These are phyloP conservation scores for Vanessa tameamea DNA, from an alignment of 1,140 invertebrate species.

Conservation along the genomic window DNA sequence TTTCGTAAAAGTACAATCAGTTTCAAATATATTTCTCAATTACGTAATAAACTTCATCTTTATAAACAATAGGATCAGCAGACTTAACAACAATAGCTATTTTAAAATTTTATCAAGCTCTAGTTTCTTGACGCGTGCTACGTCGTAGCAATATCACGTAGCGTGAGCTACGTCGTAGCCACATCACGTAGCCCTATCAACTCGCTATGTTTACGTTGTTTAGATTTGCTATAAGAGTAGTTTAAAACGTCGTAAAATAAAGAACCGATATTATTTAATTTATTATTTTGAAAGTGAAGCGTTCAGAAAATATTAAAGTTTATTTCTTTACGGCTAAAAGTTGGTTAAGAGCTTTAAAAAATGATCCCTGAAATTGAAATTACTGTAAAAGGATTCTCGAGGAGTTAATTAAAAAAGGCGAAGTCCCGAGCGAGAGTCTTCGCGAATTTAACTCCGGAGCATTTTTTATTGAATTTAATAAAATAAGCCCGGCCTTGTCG, in stretches of 20 bases:
- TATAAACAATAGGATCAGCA: too few species aligned
- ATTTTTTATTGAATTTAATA: conserved; percentile 19
- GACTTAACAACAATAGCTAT: too few species aligned
- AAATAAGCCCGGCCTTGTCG: neutral
- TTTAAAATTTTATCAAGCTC: neutral
- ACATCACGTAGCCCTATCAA: neutral
- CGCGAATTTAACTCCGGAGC: neutral
- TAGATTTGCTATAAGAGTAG: neutral
- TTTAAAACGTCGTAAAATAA: neutral
- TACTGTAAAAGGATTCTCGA: conserved; percentile 19
- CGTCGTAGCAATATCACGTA: conserved; percentile 5
- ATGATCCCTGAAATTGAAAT: conserved; percentile 7
- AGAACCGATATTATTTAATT: neutral
- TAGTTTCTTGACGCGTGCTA: conserved; percentile 3
- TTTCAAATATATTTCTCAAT: too few species aligned
- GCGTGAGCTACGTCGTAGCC: conserved; percentile 8
- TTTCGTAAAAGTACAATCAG: too few species aligned
- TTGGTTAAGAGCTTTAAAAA: conserved; percentile 7
- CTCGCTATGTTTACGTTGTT: neutral
- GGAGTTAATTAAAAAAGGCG: conserved; percentile 19
- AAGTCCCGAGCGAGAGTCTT: conserved; percentile 1
- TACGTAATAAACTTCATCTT: too few species aligned
- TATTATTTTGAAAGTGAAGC: neutral
- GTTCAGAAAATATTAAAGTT: neutral
- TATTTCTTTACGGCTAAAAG: neutral